Percentiles rank a stretch among this genome's conserved stretches.
Conservation (phyloP, 2,888 invertebrate species). For the Quadroppia sp. region DNA sequence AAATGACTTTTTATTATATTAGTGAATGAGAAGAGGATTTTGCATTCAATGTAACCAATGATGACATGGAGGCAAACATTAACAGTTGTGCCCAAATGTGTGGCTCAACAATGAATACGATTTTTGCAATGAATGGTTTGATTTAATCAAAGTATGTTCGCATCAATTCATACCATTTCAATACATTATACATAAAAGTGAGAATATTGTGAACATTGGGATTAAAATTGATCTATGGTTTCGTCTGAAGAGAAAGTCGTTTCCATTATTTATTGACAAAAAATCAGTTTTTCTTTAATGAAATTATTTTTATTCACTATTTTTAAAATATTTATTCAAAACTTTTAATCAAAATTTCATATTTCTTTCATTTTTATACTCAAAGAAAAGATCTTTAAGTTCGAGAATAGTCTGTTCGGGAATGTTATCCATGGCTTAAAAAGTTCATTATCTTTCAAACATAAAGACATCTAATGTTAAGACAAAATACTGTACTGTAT, state of each 20-base stretch:
- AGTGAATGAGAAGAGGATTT: background rate
- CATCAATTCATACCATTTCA: background rate
- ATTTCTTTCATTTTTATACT: too few species aligned
- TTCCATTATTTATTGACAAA: too few species aligned
- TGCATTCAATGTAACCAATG: background rate
- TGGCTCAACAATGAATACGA: background rate
- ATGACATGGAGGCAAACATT: slow-evolving; percentile 32
- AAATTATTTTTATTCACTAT: too few species aligned
- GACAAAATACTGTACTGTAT: background rate
- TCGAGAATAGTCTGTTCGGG: too few species aligned
- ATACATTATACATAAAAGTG: background rate
- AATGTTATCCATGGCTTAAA: too few species aligned
- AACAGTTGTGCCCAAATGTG: slow-evolving; percentile 27
- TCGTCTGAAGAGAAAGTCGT: too few species aligned
- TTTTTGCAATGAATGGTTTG: background rate
- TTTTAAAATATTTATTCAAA: too few species aligned
- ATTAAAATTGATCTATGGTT: too few species aligned
- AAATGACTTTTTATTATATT: slow-evolving; percentile 27
- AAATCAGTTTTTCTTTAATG: too few species aligned
- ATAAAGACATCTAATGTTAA: background rate
- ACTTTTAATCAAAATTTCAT: too few species aligned
- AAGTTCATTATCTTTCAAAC: background rate
- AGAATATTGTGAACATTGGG: background rate
- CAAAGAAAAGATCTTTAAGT: too few species aligned
- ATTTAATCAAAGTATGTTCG: slow-evolving; percentile 32